Percentiles rank a stretch among this genome's conserved stretches.
Evolutionary conservation across 2,888 invertebrate genomes (phyloP).

Genomic region (Drosophila pseudotakahashii): DNA sequence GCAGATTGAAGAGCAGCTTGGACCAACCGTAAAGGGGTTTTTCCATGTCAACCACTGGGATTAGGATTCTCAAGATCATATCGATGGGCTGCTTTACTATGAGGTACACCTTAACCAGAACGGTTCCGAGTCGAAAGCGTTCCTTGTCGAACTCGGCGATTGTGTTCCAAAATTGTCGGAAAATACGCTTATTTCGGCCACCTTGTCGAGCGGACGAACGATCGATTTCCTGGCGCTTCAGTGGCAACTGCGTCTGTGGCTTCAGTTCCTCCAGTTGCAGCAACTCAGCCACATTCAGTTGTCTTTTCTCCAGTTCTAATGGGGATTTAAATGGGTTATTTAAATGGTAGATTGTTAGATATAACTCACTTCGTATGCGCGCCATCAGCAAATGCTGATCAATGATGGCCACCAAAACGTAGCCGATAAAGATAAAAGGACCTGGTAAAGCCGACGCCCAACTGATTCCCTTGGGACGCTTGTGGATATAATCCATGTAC

Average conservation of each 20-base stretch:
- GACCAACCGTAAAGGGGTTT: conserved; percentile 64
- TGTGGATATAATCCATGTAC: conserved; percentile 34
- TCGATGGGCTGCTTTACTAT: conserved; percentile 85
- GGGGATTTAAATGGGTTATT: background rate
- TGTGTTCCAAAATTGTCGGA: conserved; percentile 47
- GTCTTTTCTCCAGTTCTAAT: background rate
- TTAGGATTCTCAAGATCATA: conserved; percentile 85
- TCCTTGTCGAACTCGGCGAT: conserved; percentile 44
- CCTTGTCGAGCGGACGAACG: background rate
- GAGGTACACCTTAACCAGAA: conserved; percentile 2
- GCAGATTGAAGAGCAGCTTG: conserved; percentile 62
- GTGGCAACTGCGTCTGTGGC: background rate
- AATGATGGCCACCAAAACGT: conserved; percentile 22
- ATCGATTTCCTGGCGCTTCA: background rate
- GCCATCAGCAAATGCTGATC: conserved; percentile 27
- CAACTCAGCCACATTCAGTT: background rate
- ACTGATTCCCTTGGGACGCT: conserved; percentile 3
- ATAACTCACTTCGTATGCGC: conserved; percentile 12
- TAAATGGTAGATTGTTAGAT: too few species aligned
- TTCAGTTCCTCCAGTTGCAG: background rate
- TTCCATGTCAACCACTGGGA: conserved; percentile 64
- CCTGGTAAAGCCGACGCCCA: background rate
- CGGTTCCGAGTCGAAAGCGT: conserved; percentile 12
- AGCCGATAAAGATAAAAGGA: conserved; percentile 10
- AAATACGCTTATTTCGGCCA: conserved; percentile 19